Conservation (phyloP, 2,113 vertebrate genomes). For the Gnathonemus longibarbis region DNA sequence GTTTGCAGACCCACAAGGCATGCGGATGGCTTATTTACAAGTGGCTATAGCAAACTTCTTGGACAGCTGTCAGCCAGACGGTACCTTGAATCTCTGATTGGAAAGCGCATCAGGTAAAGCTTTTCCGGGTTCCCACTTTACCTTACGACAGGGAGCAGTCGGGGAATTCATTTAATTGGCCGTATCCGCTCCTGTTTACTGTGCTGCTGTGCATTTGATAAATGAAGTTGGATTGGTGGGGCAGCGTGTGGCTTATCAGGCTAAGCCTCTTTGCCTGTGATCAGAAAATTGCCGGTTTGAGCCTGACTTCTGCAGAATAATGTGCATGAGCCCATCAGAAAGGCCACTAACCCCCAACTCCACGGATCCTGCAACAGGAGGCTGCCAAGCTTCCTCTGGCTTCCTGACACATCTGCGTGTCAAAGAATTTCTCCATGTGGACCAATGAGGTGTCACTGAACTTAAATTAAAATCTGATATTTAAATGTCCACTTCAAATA, state of each 20-base stretch:
- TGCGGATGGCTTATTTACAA: constrained; percentile 74
- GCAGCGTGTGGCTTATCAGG: not conserved
- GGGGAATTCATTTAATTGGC: not conserved
- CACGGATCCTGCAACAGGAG: not conserved
- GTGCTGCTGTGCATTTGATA: not conserved
- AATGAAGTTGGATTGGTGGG: not conserved
- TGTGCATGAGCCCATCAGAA: not conserved
- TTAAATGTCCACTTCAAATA: not conserved
- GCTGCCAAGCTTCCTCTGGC: not conserved
- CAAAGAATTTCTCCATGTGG: not conserved
- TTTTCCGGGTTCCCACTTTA: not conserved
- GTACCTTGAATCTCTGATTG: constrained; percentile 74
- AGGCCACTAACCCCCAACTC: not conserved
- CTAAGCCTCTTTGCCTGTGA: not conserved
- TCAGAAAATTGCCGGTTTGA: not conserved
- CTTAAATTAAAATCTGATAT: not conserved
- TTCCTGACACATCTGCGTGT: not conserved
- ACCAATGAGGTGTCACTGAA: not conserved
- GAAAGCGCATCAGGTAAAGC: constrained; percentile 71
- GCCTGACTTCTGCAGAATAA: not conserved
- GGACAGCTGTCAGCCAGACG: constrained; percentile 71
- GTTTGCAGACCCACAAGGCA: constrained; percentile 65
- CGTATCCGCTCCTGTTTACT: not conserved
- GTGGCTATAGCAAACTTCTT: constrained; percentile 71
- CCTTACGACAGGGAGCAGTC: not conserved